phyloP scores from a whole-genome alignment of 2,797 vertebrate species.

The Euthynnus affinis region DNA sequence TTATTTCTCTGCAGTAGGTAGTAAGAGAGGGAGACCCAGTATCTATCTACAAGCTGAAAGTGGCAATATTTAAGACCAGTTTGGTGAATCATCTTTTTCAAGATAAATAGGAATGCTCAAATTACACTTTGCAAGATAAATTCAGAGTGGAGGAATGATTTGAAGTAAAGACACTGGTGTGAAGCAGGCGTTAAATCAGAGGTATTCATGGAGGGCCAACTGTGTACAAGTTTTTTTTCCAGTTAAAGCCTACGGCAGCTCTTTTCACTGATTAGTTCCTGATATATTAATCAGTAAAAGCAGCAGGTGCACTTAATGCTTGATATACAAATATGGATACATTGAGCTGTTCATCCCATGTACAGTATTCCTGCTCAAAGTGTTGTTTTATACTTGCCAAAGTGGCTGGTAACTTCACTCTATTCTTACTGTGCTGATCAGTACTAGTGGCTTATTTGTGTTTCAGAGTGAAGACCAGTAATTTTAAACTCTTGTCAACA shows the following conservation, averaged over 20 bases:
- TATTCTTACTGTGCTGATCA: too few species aligned
- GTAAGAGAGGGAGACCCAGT: conserved; percentile 28
- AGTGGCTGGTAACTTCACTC: not conserved
- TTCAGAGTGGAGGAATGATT: conserved; percentile 11
- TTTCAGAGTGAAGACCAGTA: too few species aligned
- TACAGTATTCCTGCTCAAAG: not conserved
- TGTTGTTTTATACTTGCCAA: not conserved
- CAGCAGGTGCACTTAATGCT: not conserved
- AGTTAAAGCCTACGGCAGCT: not conserved
- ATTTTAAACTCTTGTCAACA: too few species aligned
- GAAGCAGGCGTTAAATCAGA: conserved; percentile 11
- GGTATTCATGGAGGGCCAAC: not conserved
- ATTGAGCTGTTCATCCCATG: not conserved
- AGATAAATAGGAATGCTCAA: conserved; percentile 35
- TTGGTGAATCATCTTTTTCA: conserved; percentile 26
- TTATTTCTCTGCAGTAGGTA: conserved; percentile 41
- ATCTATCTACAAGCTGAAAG: conserved; percentile 30
- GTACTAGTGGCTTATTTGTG: too few species aligned
- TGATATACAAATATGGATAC: not conserved
- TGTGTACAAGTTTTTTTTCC: conserved; percentile 3
- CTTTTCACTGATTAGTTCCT: conserved; percentile 28
- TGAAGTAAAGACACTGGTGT: not conserved
- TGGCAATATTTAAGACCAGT: conserved; percentile 46
- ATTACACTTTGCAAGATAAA: conserved; percentile 30
- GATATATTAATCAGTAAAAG: conserved; percentile 6